Conservation (phyloP, 2,888 invertebrate genomes). For the Charanyca ferruginea region DNA sequence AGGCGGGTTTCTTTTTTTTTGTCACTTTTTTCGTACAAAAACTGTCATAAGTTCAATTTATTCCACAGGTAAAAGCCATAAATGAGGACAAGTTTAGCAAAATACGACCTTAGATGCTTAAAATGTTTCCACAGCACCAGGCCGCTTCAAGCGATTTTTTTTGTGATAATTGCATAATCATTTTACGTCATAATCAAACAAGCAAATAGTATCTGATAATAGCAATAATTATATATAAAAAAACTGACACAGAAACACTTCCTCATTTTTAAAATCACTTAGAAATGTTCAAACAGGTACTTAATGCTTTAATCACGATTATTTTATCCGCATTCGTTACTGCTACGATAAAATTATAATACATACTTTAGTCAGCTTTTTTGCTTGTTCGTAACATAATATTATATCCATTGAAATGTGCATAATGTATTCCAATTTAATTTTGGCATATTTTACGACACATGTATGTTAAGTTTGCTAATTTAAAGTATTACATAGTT, state of each 20-base stretch:
- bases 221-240: slow-evolving; percentile 34
- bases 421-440: slow-evolving; percentile 18
- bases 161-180: slow-evolving; percentile 3
- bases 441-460: slow-evolving; percentile 13
- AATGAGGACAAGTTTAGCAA: no score
- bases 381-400: slow-evolving; percentile 29
- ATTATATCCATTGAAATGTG: slow-evolving; percentile 14
- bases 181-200: slow-evolving; percentile 5
- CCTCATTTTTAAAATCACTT: slow-evolving; percentile 52
- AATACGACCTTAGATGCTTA: background rate
- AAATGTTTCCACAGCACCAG: background rate
- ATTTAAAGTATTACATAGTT: slow-evolving; percentile 14
- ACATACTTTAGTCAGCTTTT: slow-evolving; percentile 53
- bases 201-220: slow-evolving; percentile 28
- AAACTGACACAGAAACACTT: slow-evolving; percentile 50
- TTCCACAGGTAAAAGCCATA: no score
- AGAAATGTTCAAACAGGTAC: slow-evolving; percentile 43
- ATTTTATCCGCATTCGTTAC: slow-evolving; percentile 60
- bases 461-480: slow-evolving; percentile 11
- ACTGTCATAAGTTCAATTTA: no score
- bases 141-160: background rate
- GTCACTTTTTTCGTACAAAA: no score
- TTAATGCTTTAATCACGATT: slow-evolving; percentile 49
- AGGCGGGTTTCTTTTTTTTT: no score
- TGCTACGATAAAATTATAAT: slow-evolving; percentile 12